Evolutionary conservation across 2,888 invertebrate species (phyloP).

Genomic region (Noctua janthina): DNA sequence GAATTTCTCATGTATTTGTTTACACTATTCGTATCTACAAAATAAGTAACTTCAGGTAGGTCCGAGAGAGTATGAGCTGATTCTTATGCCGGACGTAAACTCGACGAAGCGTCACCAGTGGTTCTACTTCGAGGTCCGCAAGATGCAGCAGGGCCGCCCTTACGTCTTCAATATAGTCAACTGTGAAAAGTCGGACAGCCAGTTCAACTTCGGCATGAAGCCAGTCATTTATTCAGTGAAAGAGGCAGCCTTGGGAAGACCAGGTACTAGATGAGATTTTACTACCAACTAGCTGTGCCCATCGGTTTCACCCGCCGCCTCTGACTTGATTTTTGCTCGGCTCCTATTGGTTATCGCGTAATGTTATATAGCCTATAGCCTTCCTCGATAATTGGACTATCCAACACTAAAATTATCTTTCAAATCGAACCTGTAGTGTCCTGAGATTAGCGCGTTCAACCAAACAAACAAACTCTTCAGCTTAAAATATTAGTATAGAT

Average conservation of each 20-base stretch:
- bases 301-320: too few relatives aligned
- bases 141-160: conserved; percentile 92
- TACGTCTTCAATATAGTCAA: conserved; percentile 97
- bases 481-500: too few relatives aligned
- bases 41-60: conserved; percentile 90
- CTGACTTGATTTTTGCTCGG: too few relatives aligned
- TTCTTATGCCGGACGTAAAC: conserved; percentile 95
- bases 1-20: neutral
- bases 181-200: conserved; percentile 96
- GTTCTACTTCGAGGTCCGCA: conserved; percentile 97
- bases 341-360: too few relatives aligned
- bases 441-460: too few relatives aligned
- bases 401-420: too few relatives aligned
- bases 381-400: too few relatives aligned
- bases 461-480: too few relatives aligned
- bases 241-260: conserved; percentile 91
- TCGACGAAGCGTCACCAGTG: conserved; percentile 95
- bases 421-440: too few relatives aligned
- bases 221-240: conserved; percentile 96
- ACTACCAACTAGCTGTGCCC: neutral
- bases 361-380: too few relatives aligned
- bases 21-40: conserved; percentile 48
- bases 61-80: conserved; percentile 94
- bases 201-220: conserved; percentile 97
- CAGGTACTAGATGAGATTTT: conserved; percentile 75